These are phyloP conservation scores for Crotalus tigris DNA, from an alignment of 2,113 vertebrate species.

Conservation along the genomic window DNA sequence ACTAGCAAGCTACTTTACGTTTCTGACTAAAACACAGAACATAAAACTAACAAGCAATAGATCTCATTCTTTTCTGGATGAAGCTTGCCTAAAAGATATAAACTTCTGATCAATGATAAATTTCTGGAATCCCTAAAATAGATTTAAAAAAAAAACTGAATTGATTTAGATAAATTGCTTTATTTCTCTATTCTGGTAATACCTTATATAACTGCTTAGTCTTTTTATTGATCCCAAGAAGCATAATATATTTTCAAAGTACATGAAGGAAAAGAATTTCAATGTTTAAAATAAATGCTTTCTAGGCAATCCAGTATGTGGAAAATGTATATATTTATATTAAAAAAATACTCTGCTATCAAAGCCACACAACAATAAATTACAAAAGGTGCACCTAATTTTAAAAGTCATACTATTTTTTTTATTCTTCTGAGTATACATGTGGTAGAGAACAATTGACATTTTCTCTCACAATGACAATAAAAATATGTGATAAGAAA, in stretches of 20 bases:
- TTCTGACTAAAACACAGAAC: no score
- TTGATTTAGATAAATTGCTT: neutral
- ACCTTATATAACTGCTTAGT: neutral
- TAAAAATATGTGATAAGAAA: conserved; percentile 55
- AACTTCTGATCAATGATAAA: neutral
- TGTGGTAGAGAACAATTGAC: conserved; percentile 52
- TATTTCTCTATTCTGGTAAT: neutral
- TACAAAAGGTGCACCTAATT: conserved; percentile 59
- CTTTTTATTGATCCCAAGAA: neutral
- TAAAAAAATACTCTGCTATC: conserved; percentile 29
- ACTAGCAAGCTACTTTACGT: no score
- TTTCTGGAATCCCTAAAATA: neutral
- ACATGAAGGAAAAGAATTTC: neutral
- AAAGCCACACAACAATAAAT: conserved; percentile 47
- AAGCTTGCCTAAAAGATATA: neutral
- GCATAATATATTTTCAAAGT: neutral
- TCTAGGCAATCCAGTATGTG: neutral
- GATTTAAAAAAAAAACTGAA: neutral
- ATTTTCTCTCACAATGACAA: conserved; percentile 58
- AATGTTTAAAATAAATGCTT: neutral
- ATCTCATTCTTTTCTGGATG: neutral
- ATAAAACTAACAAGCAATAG: neutral
- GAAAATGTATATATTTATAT: no score
- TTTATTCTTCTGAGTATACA: conserved; percentile 27
- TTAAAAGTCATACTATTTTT: conserved; percentile 41